Evolutionary conservation across 92 coral and sea anemone genomes (phyloP).

Genomic region (Umimayanthus chanpuru): DNA sequence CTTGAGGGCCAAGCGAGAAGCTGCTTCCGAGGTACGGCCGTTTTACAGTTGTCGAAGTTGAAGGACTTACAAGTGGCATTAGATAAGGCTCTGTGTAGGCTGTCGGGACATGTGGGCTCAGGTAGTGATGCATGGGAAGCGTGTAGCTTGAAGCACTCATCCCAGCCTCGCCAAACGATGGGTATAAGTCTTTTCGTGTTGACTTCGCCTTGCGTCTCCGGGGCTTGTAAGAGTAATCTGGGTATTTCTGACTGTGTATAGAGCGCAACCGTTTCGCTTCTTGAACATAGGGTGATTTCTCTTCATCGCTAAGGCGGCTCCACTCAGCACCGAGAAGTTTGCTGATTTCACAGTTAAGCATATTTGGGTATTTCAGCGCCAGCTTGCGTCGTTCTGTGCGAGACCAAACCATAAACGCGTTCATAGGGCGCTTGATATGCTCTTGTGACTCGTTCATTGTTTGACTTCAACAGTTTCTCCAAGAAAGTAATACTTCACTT

Average conservation of each 20-base stretch:
- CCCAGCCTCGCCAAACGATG: conserved; percentile 75
- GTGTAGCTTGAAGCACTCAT: conserved; percentile 67
- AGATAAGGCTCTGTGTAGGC: conserved; percentile 81
- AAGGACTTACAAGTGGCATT: conserved; percentile 70
- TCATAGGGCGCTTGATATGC: conserved; percentile 90
- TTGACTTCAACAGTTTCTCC: conserved; percentile 2
- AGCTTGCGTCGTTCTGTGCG: conserved; percentile 88
- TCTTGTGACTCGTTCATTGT: conserved; percentile 50
- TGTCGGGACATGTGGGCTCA: conserved; percentile 80
- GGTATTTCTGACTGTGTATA: conserved; percentile 92
- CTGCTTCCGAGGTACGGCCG: conserved; percentile 64
- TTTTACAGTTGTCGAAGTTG: conserved; percentile 59
- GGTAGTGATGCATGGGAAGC: conserved; percentile 82
- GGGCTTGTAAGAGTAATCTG: conserved; percentile 89
- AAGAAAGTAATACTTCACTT: neutral
- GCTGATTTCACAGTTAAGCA: conserved; percentile 95
- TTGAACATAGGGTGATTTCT: conserved; percentile 81
- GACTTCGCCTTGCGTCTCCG: conserved; percentile 78
- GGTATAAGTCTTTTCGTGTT: conserved; percentile 71
- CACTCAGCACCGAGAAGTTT: conserved; percentile 91
- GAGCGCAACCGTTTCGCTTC: conserved; percentile 89
- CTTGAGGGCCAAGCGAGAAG: conserved; percentile 49
- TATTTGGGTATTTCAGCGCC: conserved; percentile 91
- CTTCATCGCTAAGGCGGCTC: conserved; percentile 91
- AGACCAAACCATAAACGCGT: conserved; percentile 95